Evolutionary conservation across 2,888 invertebrate genomes (phyloP).

Genomic region (Netelia melanura): DNA sequence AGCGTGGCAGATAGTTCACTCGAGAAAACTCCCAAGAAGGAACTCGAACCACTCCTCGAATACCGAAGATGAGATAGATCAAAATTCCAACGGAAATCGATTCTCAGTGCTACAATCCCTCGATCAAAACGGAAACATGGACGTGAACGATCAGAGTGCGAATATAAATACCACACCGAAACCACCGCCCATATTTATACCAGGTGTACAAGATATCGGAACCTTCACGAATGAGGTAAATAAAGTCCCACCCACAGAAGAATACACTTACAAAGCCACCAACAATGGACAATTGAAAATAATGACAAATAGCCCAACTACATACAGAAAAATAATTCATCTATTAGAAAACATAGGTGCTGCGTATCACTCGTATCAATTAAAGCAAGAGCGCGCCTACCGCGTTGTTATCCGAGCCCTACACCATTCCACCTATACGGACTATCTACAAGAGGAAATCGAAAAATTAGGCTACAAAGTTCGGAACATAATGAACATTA

Average conservation of each 20-base stretch:
- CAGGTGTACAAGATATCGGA: conserved; percentile 7
- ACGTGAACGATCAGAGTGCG: background rate
- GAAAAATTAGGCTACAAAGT: conserved; percentile 61
- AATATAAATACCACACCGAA: conserved; percentile 11
- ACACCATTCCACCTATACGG: conserved; percentile 26
- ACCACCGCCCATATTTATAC: conserved; percentile 27
- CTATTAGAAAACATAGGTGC: conserved; percentile 11
- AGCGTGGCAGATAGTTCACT: conserved; percentile 2
- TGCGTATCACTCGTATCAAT: conserved; percentile 47
- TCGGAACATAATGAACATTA: conserved; percentile 56
- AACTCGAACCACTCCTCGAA: background rate
- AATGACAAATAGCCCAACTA: background rate
- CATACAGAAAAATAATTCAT: conserved; percentile 3
- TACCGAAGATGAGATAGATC: background rate
- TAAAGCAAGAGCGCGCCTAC: conserved; percentile 49
- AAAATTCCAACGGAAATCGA: background rate
- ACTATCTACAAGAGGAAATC: conserved; percentile 58
- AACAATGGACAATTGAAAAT: conserved; percentile 6
- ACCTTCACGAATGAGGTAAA: conserved; percentile 7
- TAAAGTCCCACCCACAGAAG: background rate
- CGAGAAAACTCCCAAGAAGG: background rate
- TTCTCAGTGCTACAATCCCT: background rate
- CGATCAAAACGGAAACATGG: background rate
- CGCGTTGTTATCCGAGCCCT: conserved; percentile 47
- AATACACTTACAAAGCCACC: too few species aligned